Evolutionary conservation across 2,888 invertebrate genomes (phyloP).

Genomic region (Aphodius sticticus): DNA sequence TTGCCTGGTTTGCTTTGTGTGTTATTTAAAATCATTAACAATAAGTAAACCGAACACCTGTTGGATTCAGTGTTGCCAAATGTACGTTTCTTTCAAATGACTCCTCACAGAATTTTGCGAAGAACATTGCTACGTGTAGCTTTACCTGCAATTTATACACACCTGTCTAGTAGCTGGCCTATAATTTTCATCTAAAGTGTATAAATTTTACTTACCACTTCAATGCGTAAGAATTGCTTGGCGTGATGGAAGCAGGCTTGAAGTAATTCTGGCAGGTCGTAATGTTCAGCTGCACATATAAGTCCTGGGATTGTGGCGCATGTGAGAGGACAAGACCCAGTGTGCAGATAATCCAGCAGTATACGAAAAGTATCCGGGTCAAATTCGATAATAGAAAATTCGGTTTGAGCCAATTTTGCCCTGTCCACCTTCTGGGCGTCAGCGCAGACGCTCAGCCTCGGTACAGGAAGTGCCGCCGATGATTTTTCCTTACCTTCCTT

Average conservation of each 20-base stretch:
- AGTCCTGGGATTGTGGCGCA: constrained; percentile 92
- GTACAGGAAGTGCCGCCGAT: constrained; percentile 78
- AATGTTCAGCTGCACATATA: constrained; percentile 94
- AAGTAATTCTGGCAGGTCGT: constrained; percentile 89
- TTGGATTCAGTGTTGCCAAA: too few species aligned
- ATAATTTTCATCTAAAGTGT: not conserved
- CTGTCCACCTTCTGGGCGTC: constrained; percentile 94
- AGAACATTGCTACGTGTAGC: too few species aligned
- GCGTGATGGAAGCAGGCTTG: constrained; percentile 96
- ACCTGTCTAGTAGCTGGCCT: too few species aligned
- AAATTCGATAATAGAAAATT: constrained; percentile 95
- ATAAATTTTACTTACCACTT: constrained; percentile 73
- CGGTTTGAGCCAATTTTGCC: constrained; percentile 90
- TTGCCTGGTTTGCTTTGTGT: too few species aligned
- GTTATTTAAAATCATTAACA: too few species aligned
- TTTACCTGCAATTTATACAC: too few species aligned
- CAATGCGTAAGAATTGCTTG: constrained; percentile 90
- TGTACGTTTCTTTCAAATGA: too few species aligned
- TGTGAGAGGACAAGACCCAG: constrained; percentile 90
- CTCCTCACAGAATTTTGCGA: too few species aligned
- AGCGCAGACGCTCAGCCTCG: constrained; percentile 89
- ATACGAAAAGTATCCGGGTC: constrained; percentile 93
- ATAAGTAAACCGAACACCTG: too few species aligned
- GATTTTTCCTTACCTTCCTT: constrained; percentile 81
- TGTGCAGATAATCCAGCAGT: constrained; percentile 89